These are phyloP conservation scores for Ochropacha duplaris DNA, from an alignment of 2,888 invertebrate species.

Conservation along the genomic window DNA sequence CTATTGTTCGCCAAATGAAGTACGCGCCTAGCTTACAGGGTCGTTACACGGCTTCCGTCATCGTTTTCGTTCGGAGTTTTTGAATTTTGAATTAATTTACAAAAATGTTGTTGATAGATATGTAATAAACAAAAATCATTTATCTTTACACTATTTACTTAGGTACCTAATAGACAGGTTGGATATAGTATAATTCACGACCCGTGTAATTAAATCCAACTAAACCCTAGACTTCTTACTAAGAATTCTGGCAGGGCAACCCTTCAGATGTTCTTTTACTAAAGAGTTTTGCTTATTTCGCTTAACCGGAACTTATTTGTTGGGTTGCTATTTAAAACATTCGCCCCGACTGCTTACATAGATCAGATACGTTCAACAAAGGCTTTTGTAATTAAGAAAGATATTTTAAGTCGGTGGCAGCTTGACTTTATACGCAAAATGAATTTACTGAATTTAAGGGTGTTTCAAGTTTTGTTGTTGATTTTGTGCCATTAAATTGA, in stretches of 20 bases:
- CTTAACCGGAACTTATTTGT: conserved; percentile 79
- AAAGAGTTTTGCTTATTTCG: conserved; percentile 73
- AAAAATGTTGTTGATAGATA: background rate
- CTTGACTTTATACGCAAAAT: conserved; percentile 80
- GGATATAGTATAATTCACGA: no score
- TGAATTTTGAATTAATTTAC: conserved; percentile 22
- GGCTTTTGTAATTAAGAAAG: conserved; percentile 83
- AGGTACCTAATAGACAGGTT: no score
- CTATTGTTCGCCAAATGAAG: conserved; percentile 81
- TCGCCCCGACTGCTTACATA: conserved; percentile 81
- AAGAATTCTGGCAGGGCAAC: conserved; percentile 27
- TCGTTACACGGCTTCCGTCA: conserved; percentile 68
- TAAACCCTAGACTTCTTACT: no score
- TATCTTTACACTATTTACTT: no score
- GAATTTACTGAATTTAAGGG: conserved; percentile 77
- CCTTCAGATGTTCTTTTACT: conserved; percentile 71
- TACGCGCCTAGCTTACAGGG: conserved; percentile 65
- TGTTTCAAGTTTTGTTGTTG: conserved; percentile 65
- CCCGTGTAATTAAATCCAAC: no score
- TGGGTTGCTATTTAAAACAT: conserved; percentile 81
- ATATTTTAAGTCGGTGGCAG: conserved; percentile 81
- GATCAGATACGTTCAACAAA: conserved; percentile 83
- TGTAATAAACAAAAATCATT: background rate
- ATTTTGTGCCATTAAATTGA: conserved; percentile 10
- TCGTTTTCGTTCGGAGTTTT: conserved; percentile 45